phyloP scores from a whole-genome alignment of 2,797 vertebrate genomes.

The Periophthalmus magnuspinnatus region DNA sequence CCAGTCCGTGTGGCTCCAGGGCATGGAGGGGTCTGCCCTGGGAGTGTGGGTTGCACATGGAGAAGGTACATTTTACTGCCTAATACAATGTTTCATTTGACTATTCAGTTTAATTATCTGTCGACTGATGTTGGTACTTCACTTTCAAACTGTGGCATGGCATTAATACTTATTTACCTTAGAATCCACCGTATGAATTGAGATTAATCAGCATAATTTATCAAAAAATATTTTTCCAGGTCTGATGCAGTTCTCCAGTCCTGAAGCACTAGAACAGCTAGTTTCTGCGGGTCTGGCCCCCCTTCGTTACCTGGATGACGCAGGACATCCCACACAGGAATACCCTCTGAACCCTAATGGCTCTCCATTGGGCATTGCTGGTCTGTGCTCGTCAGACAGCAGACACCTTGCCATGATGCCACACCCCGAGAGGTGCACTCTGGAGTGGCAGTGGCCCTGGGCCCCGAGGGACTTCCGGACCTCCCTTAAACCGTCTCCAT shows the following conservation, averaged over 20 bases:
- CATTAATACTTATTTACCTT: too few species aligned
- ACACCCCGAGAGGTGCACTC: constrained; percentile 88
- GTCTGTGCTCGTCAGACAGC: constrained; percentile 84
- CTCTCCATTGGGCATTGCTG: constrained; percentile 83
- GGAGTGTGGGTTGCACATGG: constrained; percentile 93
- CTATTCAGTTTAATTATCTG: neutral
- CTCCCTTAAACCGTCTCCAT: constrained; percentile 78
- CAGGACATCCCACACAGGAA: constrained; percentile 78
- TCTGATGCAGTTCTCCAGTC: constrained; percentile 83
- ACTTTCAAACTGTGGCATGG: too few species aligned
- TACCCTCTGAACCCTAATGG: constrained; percentile 93
- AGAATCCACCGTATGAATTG: too few species aligned
- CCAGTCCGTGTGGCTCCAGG: constrained; percentile 83
- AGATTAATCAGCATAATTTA: neutral
- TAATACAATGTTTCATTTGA: neutral
- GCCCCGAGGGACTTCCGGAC: constrained; percentile 73
- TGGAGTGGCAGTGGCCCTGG: constrained; percentile 93
- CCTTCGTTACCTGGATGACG: constrained; percentile 85
- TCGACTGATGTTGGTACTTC: neutral
- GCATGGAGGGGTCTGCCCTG: constrained; percentile 86
- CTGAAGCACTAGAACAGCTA: constrained; percentile 64
- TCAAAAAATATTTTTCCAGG: too few species aligned
- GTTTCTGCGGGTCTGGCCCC: constrained; percentile 75
- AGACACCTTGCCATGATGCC: constrained; percentile 93
- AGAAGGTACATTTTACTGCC: constrained; percentile 79